Base-by-base conservation (phyloP, 2,888 invertebrate genomes). In the Zonitis immaculata region DNA sequence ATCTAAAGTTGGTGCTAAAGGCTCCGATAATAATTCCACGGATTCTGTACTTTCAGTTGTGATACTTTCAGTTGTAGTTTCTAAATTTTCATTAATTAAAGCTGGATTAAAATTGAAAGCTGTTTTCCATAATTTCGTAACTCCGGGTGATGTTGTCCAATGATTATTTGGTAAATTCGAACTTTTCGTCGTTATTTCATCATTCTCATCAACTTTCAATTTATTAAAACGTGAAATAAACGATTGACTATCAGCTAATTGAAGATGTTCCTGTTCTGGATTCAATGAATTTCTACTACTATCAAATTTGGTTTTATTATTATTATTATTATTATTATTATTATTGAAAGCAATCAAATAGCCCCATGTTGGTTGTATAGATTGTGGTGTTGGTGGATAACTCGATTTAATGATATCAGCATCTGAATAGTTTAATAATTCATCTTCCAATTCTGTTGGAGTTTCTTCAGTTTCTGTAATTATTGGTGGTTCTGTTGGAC, bases 401-500 rank as follows among this genome's bases (percentile, higher is more conserved):
- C 62, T 66, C 3, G 69, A 65, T 58, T 72, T 72, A 9, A 69
- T n/a, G n/a, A n/a, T 74, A 42, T 79, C 79, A 1, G 82, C 87
- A 68, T 89, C 89, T 2, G 89, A 89, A 68, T 87, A 89, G 54
- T 88, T 88, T 47, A 89, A 71, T 18, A 89, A 84, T 75, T 88
- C 87, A 61, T 86, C 88, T 12, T 57, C 59, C 6, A 7, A 18
- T 63, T 86, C 85, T 65, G 76, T 74, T 1, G 66, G 57, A 0
- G 70, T 66, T 49, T 67, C 56, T 51, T 58, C 72, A 71, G 51
- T 42, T 26, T 58, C 61, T 43, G 78, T 77, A 1, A 67, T n/a
- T n/a, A n/a, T 58, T 14, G 87, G 80, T 1, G 89, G 89, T 64
- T 88, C 89, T 0, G 89, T 91, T 0, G 91, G 91, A 66, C 91